Base-by-base conservation (phyloP, 2,888 invertebrate species). In the Epistrophella euchroma region DNA sequence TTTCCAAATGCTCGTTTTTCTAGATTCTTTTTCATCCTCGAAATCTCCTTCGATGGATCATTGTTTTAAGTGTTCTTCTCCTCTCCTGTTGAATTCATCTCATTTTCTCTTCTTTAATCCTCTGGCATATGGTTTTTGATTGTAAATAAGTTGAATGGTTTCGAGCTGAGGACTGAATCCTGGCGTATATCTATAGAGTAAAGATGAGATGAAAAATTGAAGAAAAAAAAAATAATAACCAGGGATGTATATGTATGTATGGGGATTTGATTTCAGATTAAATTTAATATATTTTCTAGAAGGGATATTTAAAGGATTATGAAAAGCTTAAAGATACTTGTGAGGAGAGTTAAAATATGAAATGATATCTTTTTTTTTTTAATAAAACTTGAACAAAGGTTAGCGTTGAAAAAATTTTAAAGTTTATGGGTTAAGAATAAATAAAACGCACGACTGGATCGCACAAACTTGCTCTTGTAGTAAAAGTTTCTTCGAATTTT, bases 51-150 rank as follows among this genome's bases (percentile, higher is more conserved):
- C 45, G 32, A 73, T 68, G 77, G 78, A 37, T 68, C 82, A 78
- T 83, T 83, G 82, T 78, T 73, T 73, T 52, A 83, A 78, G 73
- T 77, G 72, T 50, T 73, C 60, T 83, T n/a, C n/a, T n/a, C n/a
- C 28, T 28, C 28, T 6, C 6, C 68, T 37, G 52, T 71, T 43
- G 40, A 64, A 25, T 35, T 68, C 75, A 58, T 58, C 25, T n/a
- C 28, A 56, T 68, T 52, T 60, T 62, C 11, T 35, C 17, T 40
- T 19, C 15, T 66, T 35, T 76, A 71, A 76, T 71, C 76, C 64
- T 50, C 32, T 56, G 58, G 62, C 45, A 50, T 47, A 45, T 71
- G 19, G 19, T 62, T 56, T 64, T 62, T 47, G 37, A 47, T 62
- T 47, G 13, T 60, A 28, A 47, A 64, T 55, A 13, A 35, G 11